A percentile compares a stretch with the other conserved stretches of the same genome.
These are phyloP conservation scores for Sphaerophoria rueppellii DNA, from an alignment of 2,888 invertebrate species.

Conservation along the genomic window DNA sequence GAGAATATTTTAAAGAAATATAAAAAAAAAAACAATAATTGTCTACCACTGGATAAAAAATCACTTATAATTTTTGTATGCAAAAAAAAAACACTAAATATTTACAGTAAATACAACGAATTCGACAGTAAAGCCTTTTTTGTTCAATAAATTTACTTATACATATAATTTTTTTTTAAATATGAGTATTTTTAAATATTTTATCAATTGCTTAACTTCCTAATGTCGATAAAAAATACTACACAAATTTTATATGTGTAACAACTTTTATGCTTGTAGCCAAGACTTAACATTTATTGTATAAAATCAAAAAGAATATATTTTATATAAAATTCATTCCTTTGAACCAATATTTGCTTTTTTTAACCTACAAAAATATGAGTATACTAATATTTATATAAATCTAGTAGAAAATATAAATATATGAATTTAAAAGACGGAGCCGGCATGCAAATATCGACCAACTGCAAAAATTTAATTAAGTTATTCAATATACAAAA, in stretches of 20 bases:
- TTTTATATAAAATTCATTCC: too few species aligned
- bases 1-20: not conserved
- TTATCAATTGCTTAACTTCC: not conserved
- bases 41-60: conserved; percentile 76
- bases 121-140: conserved; percentile 55
- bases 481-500: conserved; percentile 70
- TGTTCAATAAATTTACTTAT: not conserved
- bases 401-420: conserved; percentile 41
- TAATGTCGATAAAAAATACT: too few species aligned
- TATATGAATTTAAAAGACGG: conserved; percentile 82
- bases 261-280: too few species aligned
- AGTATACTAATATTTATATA: conserved; percentile 17
- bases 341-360: not conserved
- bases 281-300: too few species aligned
- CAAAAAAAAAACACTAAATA: conserved; percentile 36
- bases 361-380: conserved; percentile 48
- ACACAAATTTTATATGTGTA: too few species aligned
- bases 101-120: conserved; percentile 75
- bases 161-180: conserved; percentile 15
- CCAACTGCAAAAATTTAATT: conserved; percentile 82
- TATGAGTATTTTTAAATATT: not conserved
- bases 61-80: conserved; percentile 76
- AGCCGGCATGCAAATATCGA: conserved; percentile 83
- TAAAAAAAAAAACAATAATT: conserved; percentile 35
- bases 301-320: too few species aligned